phyloP scores from a whole-genome alignment of 2,797 vertebrate species.

The Cuniculus paca region DNA sequence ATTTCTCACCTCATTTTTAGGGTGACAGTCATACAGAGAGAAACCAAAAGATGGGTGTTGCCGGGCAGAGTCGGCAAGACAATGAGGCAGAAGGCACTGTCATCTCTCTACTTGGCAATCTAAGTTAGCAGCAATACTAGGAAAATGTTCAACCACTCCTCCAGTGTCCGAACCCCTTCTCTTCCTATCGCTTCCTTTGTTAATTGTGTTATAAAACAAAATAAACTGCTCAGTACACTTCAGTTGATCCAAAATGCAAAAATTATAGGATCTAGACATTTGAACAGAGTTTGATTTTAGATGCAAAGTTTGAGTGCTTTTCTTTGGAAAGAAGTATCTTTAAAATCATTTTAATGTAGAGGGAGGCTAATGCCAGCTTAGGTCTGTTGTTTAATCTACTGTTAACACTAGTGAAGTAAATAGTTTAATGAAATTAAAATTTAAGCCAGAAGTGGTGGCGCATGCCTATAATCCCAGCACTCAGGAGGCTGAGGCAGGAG shows the following conservation, averaged over 20 bases:
- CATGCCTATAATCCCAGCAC: too few relatives aligned
- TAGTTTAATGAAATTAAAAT: not conserved
- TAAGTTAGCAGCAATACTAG: not conserved
- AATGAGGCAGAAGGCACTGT: not conserved
- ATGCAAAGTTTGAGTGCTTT: not conserved
- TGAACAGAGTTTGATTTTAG: conserved; percentile 25
- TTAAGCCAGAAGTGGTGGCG: too few relatives aligned
- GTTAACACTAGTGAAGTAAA: not conserved
- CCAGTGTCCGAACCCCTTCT: not conserved
- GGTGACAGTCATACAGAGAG: not conserved
- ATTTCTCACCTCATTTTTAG: not conserved
- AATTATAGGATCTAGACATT: not conserved
- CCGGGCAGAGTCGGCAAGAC: not conserved
- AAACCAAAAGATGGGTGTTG: not conserved
- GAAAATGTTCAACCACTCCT: not conserved
- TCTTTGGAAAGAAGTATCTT: not conserved
- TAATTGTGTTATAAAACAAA: not conserved
- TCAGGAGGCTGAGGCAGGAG: too few relatives aligned
- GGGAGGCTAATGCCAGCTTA: not conserved
- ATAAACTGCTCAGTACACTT: conserved; percentile 31
- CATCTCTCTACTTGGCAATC: not conserved
- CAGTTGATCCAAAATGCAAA: conserved; percentile 34
- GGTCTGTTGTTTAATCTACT: not conserved
- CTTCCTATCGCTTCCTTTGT: not conserved
- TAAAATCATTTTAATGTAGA: not conserved